Base-by-base conservation (phyloP, 2,797 vertebrate species). In the Pangasius sanitwongsei region DNA sequence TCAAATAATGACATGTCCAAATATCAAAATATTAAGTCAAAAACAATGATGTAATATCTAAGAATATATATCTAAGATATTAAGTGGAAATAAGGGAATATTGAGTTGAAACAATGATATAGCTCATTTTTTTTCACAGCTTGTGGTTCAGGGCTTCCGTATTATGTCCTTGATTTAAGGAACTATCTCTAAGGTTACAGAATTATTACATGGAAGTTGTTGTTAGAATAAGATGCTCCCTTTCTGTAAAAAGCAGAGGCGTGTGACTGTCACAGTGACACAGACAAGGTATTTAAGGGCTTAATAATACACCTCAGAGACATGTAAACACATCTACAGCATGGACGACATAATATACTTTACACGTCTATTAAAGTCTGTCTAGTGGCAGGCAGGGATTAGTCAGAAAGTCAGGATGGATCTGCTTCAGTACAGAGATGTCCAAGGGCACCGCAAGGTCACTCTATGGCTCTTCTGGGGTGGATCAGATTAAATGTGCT, bases 371-470 rank as follows among this genome's bases (percentile, higher is more conserved):
- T 89, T 89, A 88, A 81, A 85, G 72, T 87, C 57, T 87, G 81
- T 88, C 81, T 87, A 89, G 75, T 89, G 88, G 87, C 78, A 86
- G 77, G 85, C 31, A 63, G 59, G 44, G n/a, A 86, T 86, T 74
- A 89, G 7, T 82, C 55, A 44, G 25, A n/a, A 44, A 41, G 65
- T 69, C 31, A 82, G 53, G 59, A 85, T 85, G 18, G 78, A 77
- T 88, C 77, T 55, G 11, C n/a, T 70, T 75, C 72, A 83, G 59
- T 53, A n/a, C 16, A 74, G 67, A 85, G 50, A 74, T 65, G 16
- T 18, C 23, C 34, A 90, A 91, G 87, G 90, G 77, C 74, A 88
- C 80, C 48, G 5, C 55, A 82, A 89, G 87, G 89, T 86, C 88
- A 63, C 55, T 7, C 11, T 23, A 44, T 1, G 25, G 31, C 34